These are phyloP conservation scores for Mesaphorura yosii DNA, from an alignment of 1,140 invertebrate species.

Conservation along the genomic window DNA sequence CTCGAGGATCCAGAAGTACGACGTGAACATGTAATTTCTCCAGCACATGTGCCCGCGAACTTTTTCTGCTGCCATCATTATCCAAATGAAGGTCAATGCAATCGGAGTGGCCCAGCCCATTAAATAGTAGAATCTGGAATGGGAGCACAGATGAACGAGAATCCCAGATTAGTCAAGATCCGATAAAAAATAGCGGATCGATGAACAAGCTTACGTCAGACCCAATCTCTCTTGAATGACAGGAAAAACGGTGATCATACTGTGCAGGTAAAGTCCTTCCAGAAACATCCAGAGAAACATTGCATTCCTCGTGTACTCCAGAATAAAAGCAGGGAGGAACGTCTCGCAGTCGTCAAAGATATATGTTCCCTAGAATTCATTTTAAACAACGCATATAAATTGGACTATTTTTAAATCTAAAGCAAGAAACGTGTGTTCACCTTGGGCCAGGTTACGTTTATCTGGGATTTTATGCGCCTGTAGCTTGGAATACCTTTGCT, in stretches of 20 bases:
- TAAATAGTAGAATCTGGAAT: constrained; percentile 37
- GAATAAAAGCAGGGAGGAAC: constrained; percentile 41
- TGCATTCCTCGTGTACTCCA: constrained; percentile 47
- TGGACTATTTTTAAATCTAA: no score
- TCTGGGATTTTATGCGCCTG: no score
- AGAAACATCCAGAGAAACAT: constrained; percentile 53
- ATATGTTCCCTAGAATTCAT: no score
- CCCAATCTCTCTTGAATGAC: constrained; percentile 37
- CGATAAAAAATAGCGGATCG: neutral
- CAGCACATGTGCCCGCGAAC: constrained; percentile 35
- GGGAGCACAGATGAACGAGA: neutral
- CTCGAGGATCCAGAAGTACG: constrained; percentile 41
- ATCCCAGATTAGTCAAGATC: neutral
- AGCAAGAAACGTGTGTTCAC: no score
- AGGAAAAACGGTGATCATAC: constrained; percentile 41
- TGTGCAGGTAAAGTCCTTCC: constrained; percentile 47
- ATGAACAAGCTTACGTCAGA: constrained; percentile 14
- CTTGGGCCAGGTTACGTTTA: no score
- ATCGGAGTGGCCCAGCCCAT: constrained; percentile 46
- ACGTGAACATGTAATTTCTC: constrained; percentile 39
- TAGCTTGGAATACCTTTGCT: no score
- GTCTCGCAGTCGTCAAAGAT: constrained; percentile 46
- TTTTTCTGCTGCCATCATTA: constrained; percentile 33
- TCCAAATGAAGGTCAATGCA: constrained; percentile 38
- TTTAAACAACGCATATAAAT: no score